These are phyloP conservation scores for Calephelis perditalis DNA, from an alignment of 2,888 invertebrate species.

Conservation along the genomic window DNA sequence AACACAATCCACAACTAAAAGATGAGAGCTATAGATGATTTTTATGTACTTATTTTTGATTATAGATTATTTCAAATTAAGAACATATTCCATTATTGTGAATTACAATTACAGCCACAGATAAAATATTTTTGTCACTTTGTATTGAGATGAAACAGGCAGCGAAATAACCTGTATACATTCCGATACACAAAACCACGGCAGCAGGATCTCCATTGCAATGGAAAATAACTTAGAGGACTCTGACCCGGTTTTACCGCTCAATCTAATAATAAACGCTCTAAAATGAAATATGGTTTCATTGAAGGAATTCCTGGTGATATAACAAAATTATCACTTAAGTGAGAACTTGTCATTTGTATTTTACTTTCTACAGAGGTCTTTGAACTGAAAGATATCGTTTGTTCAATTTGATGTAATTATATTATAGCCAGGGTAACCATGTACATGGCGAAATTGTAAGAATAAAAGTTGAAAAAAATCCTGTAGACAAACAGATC, in stretches of 20 bases:
- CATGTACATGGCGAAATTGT: too few relatives aligned
- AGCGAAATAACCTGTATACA: neutral
- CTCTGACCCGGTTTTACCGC: constrained; percentile 13
- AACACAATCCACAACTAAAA: too few relatives aligned
- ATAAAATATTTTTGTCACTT: too few relatives aligned
- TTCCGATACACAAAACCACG: constrained; percentile 2
- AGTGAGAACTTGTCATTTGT: neutral
- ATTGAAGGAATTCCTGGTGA: neutral
- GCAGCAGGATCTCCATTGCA: constrained; percentile 7
- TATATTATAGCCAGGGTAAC: neutral
- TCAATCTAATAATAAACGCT: constrained; percentile 10
- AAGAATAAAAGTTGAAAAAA: too few relatives aligned
- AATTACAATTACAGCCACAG: too few relatives aligned
- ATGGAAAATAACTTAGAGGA: constrained; percentile 11
- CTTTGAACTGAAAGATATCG: neutral
- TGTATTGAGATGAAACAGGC: too few relatives aligned
- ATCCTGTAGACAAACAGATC: too few relatives aligned
- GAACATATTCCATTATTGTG: too few relatives aligned
- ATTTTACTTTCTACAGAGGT: neutral
- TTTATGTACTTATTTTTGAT: too few relatives aligned
- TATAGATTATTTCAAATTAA: too few relatives aligned
- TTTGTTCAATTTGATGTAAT: neutral
- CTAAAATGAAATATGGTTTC: constrained; percentile 9
- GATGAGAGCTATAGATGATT: too few relatives aligned
- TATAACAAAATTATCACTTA: neutral